Evolutionary conservation across 2,888 invertebrate genomes (phyloP).

Genomic region (Ichneumoninae sp.): DNA sequence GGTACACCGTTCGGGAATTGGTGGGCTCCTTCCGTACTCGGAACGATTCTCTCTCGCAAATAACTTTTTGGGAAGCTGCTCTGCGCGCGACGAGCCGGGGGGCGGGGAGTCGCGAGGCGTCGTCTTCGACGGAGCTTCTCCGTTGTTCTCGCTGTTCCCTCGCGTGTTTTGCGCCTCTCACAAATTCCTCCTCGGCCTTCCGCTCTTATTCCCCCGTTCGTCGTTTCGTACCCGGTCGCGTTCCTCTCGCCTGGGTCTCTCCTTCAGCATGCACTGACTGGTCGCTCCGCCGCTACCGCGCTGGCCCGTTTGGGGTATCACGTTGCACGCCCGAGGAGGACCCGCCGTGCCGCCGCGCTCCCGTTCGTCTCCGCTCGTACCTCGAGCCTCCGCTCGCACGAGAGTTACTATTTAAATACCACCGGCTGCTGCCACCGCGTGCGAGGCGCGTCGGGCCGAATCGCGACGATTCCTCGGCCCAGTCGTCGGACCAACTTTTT

Average conservation of each 20-base stretch:
- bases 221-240: slow-evolving; percentile 51
- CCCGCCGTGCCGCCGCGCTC: slow-evolving; percentile 54
- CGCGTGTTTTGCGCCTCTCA: slow-evolving; percentile 55
- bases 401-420: slow-evolving; percentile 71
- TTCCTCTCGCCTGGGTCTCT: slow-evolving; percentile 45
- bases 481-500: not conserved
- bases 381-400: slow-evolving; percentile 51
- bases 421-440: slow-evolving; percentile 67
- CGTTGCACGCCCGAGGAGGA: slow-evolving; percentile 71
- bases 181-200: slow-evolving; percentile 60
- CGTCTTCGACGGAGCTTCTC: slow-evolving; percentile 35
- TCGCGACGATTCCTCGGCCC: slow-evolving; percentile 4
- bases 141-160: slow-evolving; percentile 48
- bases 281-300: slow-evolving; percentile 42
- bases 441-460: slow-evolving; percentile 42
- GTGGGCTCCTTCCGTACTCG: slow-evolving; percentile 38
- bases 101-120: slow-evolving; percentile 14
- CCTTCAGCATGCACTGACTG: slow-evolving; percentile 44
- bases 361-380: slow-evolving; percentile 54
- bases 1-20: slow-evolving; percentile 31
- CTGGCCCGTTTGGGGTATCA: slow-evolving; percentile 69
- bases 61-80: slow-evolving; percentile 48
- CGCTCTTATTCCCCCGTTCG: slow-evolving; percentile 45
- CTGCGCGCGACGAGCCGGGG: not conserved
- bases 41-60: slow-evolving; percentile 49